A percentile compares a stretch with the other conserved stretches of the same genome.
These are phyloP conservation scores for Cathartes aura DNA, from an alignment of 2,113 vertebrate genomes.

Conservation along the genomic window DNA sequence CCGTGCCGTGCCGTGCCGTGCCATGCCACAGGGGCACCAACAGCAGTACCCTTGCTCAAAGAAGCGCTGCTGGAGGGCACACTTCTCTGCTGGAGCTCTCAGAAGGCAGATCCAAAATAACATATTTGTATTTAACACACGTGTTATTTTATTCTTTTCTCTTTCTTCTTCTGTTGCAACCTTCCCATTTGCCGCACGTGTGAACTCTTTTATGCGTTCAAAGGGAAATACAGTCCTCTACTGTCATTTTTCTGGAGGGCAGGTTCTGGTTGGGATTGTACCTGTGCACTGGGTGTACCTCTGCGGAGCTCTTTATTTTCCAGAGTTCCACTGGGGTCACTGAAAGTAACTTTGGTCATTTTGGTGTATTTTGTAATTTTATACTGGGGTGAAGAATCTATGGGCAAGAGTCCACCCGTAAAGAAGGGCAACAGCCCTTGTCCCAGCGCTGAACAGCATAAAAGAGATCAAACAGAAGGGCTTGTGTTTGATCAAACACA, in stretches of 20 bases:
- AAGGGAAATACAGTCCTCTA: neutral
- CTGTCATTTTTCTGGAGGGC: neutral
- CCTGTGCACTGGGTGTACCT: too few species aligned
- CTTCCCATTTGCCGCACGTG: neutral
- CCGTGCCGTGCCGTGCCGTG: neutral
- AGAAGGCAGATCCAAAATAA: neutral
- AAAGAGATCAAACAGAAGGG: neutral
- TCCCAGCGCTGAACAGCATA: neutral
- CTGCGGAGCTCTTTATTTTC: neutral
- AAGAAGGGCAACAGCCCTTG: neutral
- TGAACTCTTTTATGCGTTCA: neutral
- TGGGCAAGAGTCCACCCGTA: neutral
- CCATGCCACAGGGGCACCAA: too few species aligned
- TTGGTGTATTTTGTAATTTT: neutral
- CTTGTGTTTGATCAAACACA: too few species aligned
- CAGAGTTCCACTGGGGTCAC: neutral
- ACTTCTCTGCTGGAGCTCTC: neutral
- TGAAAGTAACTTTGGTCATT: neutral
- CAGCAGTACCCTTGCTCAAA: neutral
- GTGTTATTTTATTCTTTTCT: neutral
- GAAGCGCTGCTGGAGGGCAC: neutral
- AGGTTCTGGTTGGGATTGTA: neutral
- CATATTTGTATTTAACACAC: neutral
- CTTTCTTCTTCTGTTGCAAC: neutral
- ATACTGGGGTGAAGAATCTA: neutral